These are phyloP conservation scores for Pammene aurita DNA, from an alignment of 2,888 invertebrate genomes.

Conservation along the genomic window DNA sequence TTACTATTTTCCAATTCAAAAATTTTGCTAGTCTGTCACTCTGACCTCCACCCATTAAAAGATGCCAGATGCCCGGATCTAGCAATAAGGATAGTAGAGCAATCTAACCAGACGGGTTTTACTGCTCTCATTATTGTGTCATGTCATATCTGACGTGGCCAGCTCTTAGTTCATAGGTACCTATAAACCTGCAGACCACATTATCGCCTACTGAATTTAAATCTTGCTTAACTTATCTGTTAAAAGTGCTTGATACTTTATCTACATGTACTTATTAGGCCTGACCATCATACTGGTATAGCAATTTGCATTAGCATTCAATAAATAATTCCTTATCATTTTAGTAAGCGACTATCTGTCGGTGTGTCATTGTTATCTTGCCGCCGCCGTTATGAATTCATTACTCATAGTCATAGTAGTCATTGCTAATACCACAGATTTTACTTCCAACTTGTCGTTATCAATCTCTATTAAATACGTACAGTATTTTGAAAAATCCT, in stretches of 20 bases:
- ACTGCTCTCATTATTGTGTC: no score
- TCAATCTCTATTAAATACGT: not conserved
- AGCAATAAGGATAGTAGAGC: no score
- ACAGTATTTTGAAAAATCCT: not conserved
- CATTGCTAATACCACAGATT: not conserved
- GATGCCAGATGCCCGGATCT: no score
- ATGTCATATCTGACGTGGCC: no score
- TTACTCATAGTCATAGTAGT: not conserved
- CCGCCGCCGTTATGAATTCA: constrained; percentile 15
- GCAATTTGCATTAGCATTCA: constrained; percentile 15
- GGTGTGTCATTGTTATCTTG: constrained; percentile 25
- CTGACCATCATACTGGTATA: not conserved
- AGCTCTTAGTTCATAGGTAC: no score
- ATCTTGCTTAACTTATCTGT: not conserved
- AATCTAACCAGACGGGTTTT: no score
- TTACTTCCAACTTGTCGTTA: not conserved
- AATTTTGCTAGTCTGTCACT: no score
- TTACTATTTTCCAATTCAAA: no score
- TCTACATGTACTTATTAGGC: not conserved
- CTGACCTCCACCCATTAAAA: no score
- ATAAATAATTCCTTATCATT: constrained; percentile 25
- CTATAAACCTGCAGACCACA: no score
- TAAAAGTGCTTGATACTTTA: not conserved
- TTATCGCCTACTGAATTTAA: no score
- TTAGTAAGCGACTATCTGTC: constrained; percentile 6